Base-by-base conservation (phyloP, 2,113 vertebrate genomes). In the Mirza zaza region DNA sequence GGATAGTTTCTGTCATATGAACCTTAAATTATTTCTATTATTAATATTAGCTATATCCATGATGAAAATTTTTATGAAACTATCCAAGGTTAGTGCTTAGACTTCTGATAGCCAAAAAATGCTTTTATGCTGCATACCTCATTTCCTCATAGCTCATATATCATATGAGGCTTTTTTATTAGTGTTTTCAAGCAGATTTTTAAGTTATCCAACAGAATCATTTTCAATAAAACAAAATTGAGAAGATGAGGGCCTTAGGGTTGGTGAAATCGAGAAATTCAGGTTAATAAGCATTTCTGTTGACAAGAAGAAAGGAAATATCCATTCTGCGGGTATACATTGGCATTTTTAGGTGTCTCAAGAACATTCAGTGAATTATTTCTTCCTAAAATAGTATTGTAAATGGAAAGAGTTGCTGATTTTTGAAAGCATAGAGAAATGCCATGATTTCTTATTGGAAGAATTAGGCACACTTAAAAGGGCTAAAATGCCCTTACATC, bases 171-270 rank as follows among this genome's bases (percentile, higher is more conserved):
- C 8, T 95, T 91, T 91, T 79, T 52, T n/a, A 77, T 79, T 13
- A 63, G 25, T 55, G 14, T 93, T 93, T 96, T 76, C 57, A 95
- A 93, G 23, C 79, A 75, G 79, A 68, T 84, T 97, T 91, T 84
- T 87, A 95, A 97, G 6, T 81, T 81, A 48, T n/a, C n/a, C 32
- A 94, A 95, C 32, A 71, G 90, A 67, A 94, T 73, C 55, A 71
- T 68, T 42, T n/a, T 84, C 57, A 77, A 89, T 73, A 88, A 91
- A 91, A 57, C 1, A 65, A 63, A 88, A 94, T 85, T 79, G 55
- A 81, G 76, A 25, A 83, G 3, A 93, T 94, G 82, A 95, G 42
- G 81, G 77, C 14, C 36, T 93, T 10, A 27, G 42, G 0, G 5
- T 77, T 94, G 50, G 8, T 32, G 2, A 63, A 95, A 95, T 67